Evolutionary conservation across 2,113 vertebrate species (phyloP).

Genomic region (Catharus bicknelli): DNA sequence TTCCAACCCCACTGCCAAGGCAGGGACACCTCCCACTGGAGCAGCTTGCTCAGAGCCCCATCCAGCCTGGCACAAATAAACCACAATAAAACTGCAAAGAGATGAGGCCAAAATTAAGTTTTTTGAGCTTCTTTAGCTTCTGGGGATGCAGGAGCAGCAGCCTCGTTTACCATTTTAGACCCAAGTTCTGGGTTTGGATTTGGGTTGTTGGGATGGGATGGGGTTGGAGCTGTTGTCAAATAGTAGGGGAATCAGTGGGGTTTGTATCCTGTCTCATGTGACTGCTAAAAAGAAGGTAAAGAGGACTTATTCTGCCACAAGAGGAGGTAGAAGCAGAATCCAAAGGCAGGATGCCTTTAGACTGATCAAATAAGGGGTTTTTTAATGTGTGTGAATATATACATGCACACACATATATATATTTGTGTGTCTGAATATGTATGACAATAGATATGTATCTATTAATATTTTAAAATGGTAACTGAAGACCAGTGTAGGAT

Average conservation of each 20-base stretch:
- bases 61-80: neutral
- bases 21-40: neutral
- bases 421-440: neutral
- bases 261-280: neutral
- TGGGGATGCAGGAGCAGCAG: neutral
- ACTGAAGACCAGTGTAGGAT: neutral
- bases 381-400: neutral
- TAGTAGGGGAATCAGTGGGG: neutral
- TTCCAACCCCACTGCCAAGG: neutral
- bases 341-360: neutral
- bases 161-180: fast-evolving
- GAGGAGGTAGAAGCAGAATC: neutral
- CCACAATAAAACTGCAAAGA: neutral
- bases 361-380: neutral
- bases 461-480: neutral
- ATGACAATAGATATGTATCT: neutral
- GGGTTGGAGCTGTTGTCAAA: neutral
- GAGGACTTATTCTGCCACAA: neutral
- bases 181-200: neutral
- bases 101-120: neutral
- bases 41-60: neutral
- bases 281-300: neutral
- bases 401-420: fast-evolving
- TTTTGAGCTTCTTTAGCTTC: neutral
- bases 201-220: neutral